phyloP scores from a whole-genome alignment of 2,797 vertebrate genomes.

The Catostomus latipinnis region DNA sequence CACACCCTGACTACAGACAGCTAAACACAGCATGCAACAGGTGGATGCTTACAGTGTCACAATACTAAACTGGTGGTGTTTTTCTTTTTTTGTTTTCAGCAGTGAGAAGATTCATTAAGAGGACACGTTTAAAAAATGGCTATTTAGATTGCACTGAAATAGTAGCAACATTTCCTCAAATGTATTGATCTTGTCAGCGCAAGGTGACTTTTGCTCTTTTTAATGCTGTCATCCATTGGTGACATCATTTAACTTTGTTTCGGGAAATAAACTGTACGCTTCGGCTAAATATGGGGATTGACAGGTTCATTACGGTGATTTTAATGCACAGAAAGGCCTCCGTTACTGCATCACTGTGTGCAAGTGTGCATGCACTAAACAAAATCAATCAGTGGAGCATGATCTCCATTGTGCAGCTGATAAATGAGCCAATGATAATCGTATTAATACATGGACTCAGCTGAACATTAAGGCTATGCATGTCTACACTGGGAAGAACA shows the following conservation, averaged over 20 bases:
- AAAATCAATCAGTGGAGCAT: slow-evolving; percentile 59
- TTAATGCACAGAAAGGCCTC: slow-evolving; percentile 5
- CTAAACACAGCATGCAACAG: slow-evolving; percentile 11
- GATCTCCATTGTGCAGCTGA: slow-evolving; percentile 64
- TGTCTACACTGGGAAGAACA: slow-evolving; percentile 66
- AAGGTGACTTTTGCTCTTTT: slow-evolving; percentile 12
- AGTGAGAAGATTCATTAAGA: not conserved
- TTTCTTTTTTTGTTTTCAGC: too few species aligned
- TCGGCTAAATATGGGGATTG: not conserved
- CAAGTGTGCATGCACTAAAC: slow-evolving; percentile 42
- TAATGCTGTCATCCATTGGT: not conserved
- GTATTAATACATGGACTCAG: slow-evolving; percentile 78
- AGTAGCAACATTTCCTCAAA: not conserved
- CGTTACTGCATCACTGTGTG: slow-evolving; percentile 5
- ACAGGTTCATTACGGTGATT: slow-evolving; percentile 12
- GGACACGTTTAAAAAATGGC: not conserved
- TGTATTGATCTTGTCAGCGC: not conserved
- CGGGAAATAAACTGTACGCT: not conserved
- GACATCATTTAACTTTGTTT: not conserved
- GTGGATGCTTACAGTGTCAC: not conserved
- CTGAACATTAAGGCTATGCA: slow-evolving; percentile 75
- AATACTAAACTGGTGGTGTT: too few species aligned
- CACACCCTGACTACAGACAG: slow-evolving; percentile 12
- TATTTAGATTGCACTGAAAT: not conserved
- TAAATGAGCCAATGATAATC: slow-evolving; percentile 82